Base-by-base conservation (phyloP, 2,888 invertebrate genomes). In the Myopa testacea region DNA sequence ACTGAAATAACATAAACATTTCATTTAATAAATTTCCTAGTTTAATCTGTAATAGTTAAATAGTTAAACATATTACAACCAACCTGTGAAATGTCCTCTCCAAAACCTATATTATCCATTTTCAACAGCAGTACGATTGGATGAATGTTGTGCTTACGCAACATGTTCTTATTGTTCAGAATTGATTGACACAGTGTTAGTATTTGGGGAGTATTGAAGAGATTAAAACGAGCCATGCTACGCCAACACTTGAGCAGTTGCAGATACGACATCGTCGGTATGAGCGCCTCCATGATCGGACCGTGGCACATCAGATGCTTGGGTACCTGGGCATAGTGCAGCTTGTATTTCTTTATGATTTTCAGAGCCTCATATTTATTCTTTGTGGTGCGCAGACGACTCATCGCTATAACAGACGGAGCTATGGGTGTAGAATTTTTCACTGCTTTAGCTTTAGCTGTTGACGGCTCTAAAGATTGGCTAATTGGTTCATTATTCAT, bases 261-360 rank as follows among this genome's bases (percentile, higher is more conserved):
- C 0, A 83, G 75, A 75, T 84, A 85, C 8, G 80, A 82, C 85
- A 89, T 85, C 3, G 75, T 82, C 16, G 84, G 84, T 16, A 88
- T 19, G 16, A 89, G 45, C 19, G 81, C 74, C 10, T 84, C 82
- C 52, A 85, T 82, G 50, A 89, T 80, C 0, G 79, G 63, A 0
- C 80, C 14, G 37, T 83, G 78, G 1, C 75, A 76, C 10, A 84
- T 55, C 38, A 88, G 70, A 75, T 82, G 79, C 0, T 80, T 77
- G n/a, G 89, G 89, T 69, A 89, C 84, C 71, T 88, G 84, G n/a
- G 85, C 82, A 52, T 81, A 84, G 37, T 78, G 74, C 7, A 89
- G 73, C n/a, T 83, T 80, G 63, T 79, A 80, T 58, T 81, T 80
- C 19, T 80, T 77, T 0, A 87, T 80, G 34, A 87, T 83, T n/a